Evolutionary conservation across 2,113 vertebrate species (phyloP).

Genomic region (Crotophaga sulcirostris): DNA sequence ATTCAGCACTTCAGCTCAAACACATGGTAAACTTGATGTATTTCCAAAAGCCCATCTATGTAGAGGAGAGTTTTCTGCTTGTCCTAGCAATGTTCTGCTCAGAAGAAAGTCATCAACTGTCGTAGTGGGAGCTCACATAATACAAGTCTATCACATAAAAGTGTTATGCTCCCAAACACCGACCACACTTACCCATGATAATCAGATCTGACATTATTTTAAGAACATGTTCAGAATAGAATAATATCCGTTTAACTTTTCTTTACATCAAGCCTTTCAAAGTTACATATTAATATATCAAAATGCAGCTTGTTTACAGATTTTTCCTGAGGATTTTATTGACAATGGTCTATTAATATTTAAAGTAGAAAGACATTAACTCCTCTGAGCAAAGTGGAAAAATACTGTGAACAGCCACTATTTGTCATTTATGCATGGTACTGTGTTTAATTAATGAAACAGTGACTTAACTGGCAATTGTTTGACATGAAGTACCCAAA

Average conservation of each 20-base stretch:
- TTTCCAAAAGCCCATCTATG: background rate
- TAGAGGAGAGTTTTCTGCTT: background rate
- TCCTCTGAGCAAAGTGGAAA: background rate
- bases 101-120: background rate
- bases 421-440: conserved; percentile 63
- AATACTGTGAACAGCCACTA: conserved; percentile 31
- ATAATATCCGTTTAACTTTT: background rate
- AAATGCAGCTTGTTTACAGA: background rate
- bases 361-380: background rate
- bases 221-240: background rate
- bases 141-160: background rate
- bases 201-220: background rate
- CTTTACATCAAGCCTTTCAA: background rate
- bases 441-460: conserved; percentile 70
- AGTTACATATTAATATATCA: background rate
- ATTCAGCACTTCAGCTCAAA: background rate
- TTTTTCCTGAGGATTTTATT: background rate
- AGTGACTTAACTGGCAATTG: conserved; percentile 9
- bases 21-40: fast-evolving
- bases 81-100: background rate
- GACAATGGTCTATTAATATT: background rate
- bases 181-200: fast-evolving
- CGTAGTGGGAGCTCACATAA: background rate
- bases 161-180: background rate
- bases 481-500: background rate